Evolutionary conservation across 2,797 vertebrate species (phyloP), one percentile per base, ranked within the genome.

Genomic region (Chaetophractus vellerosus): DNA sequence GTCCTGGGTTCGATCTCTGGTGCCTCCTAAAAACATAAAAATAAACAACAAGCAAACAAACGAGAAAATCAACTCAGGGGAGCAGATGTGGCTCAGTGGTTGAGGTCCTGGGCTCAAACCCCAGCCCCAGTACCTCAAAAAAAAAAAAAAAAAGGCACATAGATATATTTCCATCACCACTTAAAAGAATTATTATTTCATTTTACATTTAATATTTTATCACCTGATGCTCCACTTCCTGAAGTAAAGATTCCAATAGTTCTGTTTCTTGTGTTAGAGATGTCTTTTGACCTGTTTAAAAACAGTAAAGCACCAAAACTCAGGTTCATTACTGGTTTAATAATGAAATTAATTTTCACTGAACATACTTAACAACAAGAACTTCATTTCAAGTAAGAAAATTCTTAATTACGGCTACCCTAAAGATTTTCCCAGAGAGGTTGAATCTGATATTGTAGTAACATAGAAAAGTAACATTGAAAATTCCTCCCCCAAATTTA

Each of bases 181-280:
- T 16, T 14, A 52, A 52, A 2, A 16, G 9, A 14, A 52, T 12
- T 15, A 52, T 90, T 33, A 78, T 84, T 38, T 74, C 41, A 68
- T 88, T 87, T 95, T 59, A 66, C 10, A 87, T 88, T 96, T 87
- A 85, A 92, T 50, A 94, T 85, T 52, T 96, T n/a, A 98, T 98
- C 90, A 99, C 99, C 99, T 99, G 99, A 98, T 99, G 99, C 88
- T 99, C 99, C 69, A 99, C 99, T 98, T 99, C 99, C 97, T 99
- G 99, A 97, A 99, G 98, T 33, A 99, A 98, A 84, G 99, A 99
- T 98, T 99, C 99, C 96, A 99, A 98, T 95, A 99, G 99, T 97
- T 99, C 99, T 0, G 99, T 99, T 99, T 99, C 99, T 98, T 99
- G 99, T 83, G 99, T 99, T 96, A 99, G 98, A 5, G 99, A 99